Base-by-base conservation (phyloP, 2,113 vertebrate species). In the Clinocottus analis region DNA sequence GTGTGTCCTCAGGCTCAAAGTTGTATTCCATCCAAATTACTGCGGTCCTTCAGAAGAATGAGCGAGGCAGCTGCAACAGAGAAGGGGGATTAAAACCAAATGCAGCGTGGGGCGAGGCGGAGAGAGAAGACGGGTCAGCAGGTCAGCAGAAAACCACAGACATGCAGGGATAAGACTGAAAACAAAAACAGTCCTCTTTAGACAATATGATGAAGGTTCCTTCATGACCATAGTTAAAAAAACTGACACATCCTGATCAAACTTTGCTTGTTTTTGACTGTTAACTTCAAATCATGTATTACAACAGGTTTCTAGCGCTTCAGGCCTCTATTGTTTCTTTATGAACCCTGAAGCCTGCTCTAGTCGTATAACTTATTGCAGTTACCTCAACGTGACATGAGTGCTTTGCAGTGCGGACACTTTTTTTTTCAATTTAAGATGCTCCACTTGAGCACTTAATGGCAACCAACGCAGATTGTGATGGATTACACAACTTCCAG, bases 71-170 rank as follows among this genome's bases (percentile, higher is more conserved):
- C 83, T 87, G 76, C 75, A 33, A 43, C 59, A 47, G 53, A 43
- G 49, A 17, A n/a, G 19, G 31, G 71, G 41, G 69, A 67, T 84
- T 85, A 83, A 37, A 67, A 66, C 68, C 73, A 88, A 79, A 79
- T 83, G 78, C 25, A 43, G 33, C 0, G 35, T 11, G 43, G 59
- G 60, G 39, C 19, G 72, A 80, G 68, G 21, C 21, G 8, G 4
- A 14, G 51, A 49, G 65, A 53, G 72, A 21, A 37, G 60, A 43
- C 1, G 17, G 61, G 72, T 0, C 53, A 67, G 3, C 4, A 33
- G 64, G 74, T 81, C 72, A 72, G 35, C 41, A 14, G 58, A 23
- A 59, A 0, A 31, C 31, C 61, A 59, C 27, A 21, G n/a, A 23
- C 58, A 31, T 56, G 59, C 27, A 65, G 60, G 29, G 9, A 33